phyloP scores from a whole-genome alignment of 2,888 invertebrate species.

The Acleris holmiana region DNA sequence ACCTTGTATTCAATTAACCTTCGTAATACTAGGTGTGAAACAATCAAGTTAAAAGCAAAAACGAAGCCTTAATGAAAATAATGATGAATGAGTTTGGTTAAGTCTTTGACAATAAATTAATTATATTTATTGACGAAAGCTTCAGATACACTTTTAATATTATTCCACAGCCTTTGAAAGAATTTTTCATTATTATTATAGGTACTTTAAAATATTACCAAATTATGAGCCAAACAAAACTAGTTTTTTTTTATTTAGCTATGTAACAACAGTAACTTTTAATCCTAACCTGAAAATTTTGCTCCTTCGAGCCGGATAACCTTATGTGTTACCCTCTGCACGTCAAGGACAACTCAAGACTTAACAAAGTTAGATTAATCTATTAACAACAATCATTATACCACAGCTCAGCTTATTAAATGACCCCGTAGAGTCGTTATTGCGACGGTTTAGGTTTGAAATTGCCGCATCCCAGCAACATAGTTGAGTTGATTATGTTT shows the following conservation, averaged over 20 bases:
- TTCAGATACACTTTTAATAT: too few relatives aligned
- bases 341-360: conserved; percentile 19
- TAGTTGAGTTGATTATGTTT: conserved; percentile 37
- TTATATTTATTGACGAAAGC: too few relatives aligned
- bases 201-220: too few relatives aligned
- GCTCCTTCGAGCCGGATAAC: not conserved
- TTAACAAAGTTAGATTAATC: conserved; percentile 35
- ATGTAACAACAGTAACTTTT: not conserved
- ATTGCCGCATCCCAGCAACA: conserved; percentile 26
- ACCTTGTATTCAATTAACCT: too few relatives aligned
- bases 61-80: too few relatives aligned
- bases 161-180: too few relatives aligned
- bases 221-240: too few relatives aligned
- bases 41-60: too few relatives aligned
- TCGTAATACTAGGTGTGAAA: too few relatives aligned
- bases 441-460: conserved; percentile 24
- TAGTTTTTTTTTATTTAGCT: not conserved
- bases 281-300: not conserved
- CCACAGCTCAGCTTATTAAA: conserved; percentile 37
- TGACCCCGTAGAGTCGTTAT: conserved; percentile 34
- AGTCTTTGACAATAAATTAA: too few relatives aligned
- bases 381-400: conserved; percentile 38
- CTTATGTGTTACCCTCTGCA: not conserved
- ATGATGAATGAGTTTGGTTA: too few relatives aligned
- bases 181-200: too few relatives aligned